A percentile compares a stretch with the other conserved stretches of the same genome.
phyloP scores from a whole-genome alignment of 2,888 invertebrate genomes.

The Meiosimyza decipiens region DNA sequence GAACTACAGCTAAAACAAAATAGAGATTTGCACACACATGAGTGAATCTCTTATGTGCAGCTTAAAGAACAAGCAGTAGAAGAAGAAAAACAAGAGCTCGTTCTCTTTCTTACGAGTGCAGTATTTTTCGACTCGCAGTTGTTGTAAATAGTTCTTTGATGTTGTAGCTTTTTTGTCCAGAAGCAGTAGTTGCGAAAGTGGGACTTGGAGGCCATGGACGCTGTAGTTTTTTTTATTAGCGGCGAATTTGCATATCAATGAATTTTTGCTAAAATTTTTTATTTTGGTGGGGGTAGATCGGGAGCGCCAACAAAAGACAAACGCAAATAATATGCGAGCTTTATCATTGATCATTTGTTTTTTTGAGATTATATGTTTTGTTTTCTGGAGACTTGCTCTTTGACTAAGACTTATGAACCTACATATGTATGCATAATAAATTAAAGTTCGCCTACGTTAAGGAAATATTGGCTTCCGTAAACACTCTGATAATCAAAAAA shows the following conservation, averaged over 20 bases:
- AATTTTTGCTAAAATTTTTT: not conserved
- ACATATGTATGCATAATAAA: no score
- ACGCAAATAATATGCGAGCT: no score
- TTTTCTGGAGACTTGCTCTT: no score
- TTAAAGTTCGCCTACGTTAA: no score
- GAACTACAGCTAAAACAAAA: slow-evolving; percentile 12
- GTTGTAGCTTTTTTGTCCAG: not conserved
- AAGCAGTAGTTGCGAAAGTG: not conserved
- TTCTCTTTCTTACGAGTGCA: slow-evolving; percentile 6
- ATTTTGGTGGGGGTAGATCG: not conserved
- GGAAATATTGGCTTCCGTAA: no score
- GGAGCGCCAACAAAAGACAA: no score
- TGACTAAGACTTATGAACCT: no score
- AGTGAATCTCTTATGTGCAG: not conserved
- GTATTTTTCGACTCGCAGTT: not conserved
- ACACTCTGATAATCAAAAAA: no score
- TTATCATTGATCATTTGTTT: no score
- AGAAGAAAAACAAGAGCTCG: not conserved
- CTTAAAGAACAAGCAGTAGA: not conserved
- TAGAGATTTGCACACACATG: not conserved
- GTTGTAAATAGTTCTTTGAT: not conserved
- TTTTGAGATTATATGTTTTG: no score
- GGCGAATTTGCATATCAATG: slow-evolving; percentile 11
- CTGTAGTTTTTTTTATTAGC: not conserved
- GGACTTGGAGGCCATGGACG: no score